Evolutionary conservation across 2,797 vertebrate genomes (phyloP).

Genomic region (Melanotaenia nigrans): DNA sequence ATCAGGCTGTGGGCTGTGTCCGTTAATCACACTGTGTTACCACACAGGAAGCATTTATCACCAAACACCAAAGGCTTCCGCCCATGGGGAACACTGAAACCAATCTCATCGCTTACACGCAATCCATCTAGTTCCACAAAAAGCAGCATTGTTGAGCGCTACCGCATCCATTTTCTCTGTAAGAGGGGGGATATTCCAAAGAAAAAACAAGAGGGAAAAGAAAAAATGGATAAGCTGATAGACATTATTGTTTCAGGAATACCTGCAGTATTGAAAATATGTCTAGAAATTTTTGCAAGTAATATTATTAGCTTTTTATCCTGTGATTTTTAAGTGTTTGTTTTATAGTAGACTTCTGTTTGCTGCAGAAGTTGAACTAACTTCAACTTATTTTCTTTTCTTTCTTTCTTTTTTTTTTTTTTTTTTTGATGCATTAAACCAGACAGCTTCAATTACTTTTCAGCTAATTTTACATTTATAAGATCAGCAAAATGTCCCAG

Average conservation of each 20-base stretch:
- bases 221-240: background rate
- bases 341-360: background rate
- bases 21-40: conserved; percentile 84
- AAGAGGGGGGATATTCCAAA: conserved; percentile 46
- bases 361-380: background rate
- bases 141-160: conserved; percentile 63
- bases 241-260: conserved; percentile 9
- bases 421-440: background rate
- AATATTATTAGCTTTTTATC: background rate
- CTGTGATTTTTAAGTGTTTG: background rate
- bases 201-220: conserved; percentile 53
- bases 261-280: background rate
- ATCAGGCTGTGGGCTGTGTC: conserved; percentile 76
- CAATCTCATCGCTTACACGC: conserved; percentile 76
- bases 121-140: conserved; percentile 76
- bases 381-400: background rate
- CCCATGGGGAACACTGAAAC: conserved; percentile 78
- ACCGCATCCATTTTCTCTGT: conserved; percentile 73
- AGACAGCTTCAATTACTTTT: background rate
- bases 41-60: conserved; percentile 84
- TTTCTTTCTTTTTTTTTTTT: too few species aligned
- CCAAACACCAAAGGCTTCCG: conserved; percentile 80
- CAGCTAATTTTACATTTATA: conserved; percentile 2
- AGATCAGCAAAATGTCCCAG: background rate
- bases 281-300: background rate